A percentile compares a stretch with the other conserved stretches of the same genome.
These are phyloP conservation scores for Achlya flavicornis DNA, from an alignment of 2,888 invertebrate genomes.

Conservation along the genomic window DNA sequence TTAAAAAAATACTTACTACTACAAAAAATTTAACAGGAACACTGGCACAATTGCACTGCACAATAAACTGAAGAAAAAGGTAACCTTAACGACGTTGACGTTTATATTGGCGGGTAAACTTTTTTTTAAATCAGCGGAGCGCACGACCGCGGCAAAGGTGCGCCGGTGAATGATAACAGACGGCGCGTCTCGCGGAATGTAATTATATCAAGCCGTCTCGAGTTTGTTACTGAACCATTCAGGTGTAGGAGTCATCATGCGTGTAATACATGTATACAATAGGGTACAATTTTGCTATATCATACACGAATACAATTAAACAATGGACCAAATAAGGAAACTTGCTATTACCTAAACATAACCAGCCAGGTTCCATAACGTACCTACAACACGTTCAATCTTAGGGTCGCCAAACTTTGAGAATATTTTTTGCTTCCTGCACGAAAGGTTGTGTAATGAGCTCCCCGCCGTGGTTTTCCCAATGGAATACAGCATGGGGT, in stretches of 20 bases:
- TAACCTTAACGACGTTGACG: slow-evolving; percentile 10
- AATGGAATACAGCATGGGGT: too few species aligned
- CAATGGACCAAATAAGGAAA: slow-evolving; percentile 8
- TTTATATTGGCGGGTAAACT: slow-evolving; percentile 29
- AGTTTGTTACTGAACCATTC: slow-evolving; percentile 26
- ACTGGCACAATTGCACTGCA: slow-evolving; percentile 11
- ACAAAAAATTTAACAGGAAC: not conserved
- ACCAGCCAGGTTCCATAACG: not conserved
- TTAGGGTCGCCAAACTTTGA: not conserved
- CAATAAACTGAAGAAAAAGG: slow-evolving; percentile 10
- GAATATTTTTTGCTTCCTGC: not conserved
- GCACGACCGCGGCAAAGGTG: slow-evolving; percentile 48
- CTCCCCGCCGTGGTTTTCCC: too few species aligned
- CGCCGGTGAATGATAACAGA: slow-evolving; percentile 65
- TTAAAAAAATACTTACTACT: slow-evolving; percentile 3
- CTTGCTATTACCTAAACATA: not conserved
- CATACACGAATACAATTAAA: slow-evolving; percentile 25
- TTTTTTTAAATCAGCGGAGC: slow-evolving; percentile 37
- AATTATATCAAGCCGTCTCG: slow-evolving; percentile 42
- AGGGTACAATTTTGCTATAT: slow-evolving; percentile 22
- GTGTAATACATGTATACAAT: slow-evolving; percentile 24
- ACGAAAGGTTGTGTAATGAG: not conserved
- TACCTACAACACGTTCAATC: not conserved
- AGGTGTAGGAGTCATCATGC: slow-evolving; percentile 40
- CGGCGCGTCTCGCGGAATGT: slow-evolving; percentile 37